A percentile compares a stretch with the other conserved stretches of the same genome.
phyloP scores from a whole-genome alignment of 1,140 invertebrate genomes.

The Ditylenchus dipsaci region DNA sequence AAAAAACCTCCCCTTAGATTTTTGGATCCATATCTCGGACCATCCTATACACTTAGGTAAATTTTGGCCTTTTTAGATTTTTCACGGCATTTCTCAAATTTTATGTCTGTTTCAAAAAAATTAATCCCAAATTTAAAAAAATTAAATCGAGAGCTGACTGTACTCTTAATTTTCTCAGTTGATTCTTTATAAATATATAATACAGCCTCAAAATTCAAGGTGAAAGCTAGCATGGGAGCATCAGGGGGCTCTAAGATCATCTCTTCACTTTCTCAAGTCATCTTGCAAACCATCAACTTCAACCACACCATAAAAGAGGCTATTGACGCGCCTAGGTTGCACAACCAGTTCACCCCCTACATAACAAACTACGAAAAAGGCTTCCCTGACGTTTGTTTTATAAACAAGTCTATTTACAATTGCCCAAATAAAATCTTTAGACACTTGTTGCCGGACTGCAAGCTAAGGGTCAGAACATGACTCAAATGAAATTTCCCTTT shows the following conservation, averaged over 20 bases:
- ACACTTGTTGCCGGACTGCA: constrained; percentile 17
- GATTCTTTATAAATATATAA: too few species aligned
- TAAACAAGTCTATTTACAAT: background rate
- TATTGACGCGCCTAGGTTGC: constrained; percentile 77
- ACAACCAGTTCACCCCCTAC: constrained; percentile 86
- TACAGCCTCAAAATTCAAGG: constrained; percentile 10
- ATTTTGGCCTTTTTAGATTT: too few species aligned
- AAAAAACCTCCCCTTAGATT: too few species aligned
- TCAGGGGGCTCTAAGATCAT: constrained; percentile 85
- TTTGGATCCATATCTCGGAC: too few species aligned
- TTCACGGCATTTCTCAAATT: too few species aligned
- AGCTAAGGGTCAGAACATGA: constrained; percentile 39
- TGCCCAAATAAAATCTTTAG: constrained; percentile 24
- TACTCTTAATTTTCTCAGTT: too few species aligned
- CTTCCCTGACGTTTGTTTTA: constrained; percentile 64
- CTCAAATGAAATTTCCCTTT: constrained; percentile 22
- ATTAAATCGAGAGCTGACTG: too few species aligned
- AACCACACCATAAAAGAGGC: constrained; percentile 77
- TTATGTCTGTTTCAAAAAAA: too few species aligned
- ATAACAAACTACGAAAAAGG: constrained; percentile 72
- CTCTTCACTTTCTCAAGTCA: constrained; percentile 72
- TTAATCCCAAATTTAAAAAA: too few species aligned
- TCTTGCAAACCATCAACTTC: constrained; percentile 77
- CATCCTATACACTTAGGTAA: too few species aligned
- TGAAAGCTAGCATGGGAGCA: constrained; percentile 72